Evolutionary conservation across 2,113 vertebrate species (phyloP).

Genomic region (Pipra filicauda): DNA sequence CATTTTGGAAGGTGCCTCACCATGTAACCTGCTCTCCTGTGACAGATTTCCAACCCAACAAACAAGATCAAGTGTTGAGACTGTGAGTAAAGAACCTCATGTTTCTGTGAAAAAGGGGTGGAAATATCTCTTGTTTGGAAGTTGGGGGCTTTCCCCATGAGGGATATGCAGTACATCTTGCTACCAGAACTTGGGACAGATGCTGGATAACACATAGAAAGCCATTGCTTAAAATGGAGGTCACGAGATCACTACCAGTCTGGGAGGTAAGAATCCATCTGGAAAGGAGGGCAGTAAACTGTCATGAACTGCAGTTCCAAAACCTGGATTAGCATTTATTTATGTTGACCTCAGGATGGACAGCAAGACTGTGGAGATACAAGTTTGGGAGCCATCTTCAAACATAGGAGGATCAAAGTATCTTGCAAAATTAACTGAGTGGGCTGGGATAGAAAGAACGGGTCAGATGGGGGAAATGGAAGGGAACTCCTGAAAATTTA

Average conservation of each 20-base stretch:
- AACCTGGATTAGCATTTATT: background rate
- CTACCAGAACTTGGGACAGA: background rate
- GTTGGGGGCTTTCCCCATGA: background rate
- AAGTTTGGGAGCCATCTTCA: background rate
- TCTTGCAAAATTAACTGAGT: background rate
- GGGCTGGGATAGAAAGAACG: background rate
- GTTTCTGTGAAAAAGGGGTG: rapidly evolving
- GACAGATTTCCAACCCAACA: background rate
- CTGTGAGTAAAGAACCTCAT: background rate
- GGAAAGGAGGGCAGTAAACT: background rate
- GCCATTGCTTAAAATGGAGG: background rate
- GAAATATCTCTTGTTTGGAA: background rate
- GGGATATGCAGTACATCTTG: background rate
- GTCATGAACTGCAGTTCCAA: background rate
- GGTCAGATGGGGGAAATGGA: background rate
- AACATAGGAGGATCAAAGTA: background rate
- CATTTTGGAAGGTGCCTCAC: background rate
- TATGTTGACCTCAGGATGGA: background rate
- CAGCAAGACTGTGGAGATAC: background rate
- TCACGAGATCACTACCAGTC: background rate
- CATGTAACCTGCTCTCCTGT: background rate
- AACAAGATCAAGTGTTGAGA: background rate
- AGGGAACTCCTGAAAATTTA: background rate
- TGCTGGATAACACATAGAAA: background rate
- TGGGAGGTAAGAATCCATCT: background rate